Conservation (phyloP, 2,113 vertebrate genomes). For the Poeciliopsis prolifica region DNA sequence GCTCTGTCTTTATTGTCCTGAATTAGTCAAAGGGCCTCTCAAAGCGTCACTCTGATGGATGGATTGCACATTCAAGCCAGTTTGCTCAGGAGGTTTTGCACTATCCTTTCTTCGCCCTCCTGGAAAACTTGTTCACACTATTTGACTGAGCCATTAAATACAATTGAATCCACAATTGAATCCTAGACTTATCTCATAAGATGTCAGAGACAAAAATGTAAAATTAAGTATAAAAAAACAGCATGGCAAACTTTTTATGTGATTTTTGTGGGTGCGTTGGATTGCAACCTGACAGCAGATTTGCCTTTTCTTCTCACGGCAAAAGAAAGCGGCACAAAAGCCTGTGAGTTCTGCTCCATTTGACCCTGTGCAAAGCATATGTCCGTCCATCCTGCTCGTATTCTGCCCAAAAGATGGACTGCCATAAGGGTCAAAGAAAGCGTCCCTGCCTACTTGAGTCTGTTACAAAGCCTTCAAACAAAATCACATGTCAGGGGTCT, state of each 20-base stretch:
- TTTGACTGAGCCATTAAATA: constrained; percentile 72
- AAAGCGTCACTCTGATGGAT: constrained; percentile 66
- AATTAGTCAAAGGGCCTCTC: constrained; percentile 70
- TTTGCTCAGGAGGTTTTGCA: constrained; percentile 33
- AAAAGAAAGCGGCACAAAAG: constrained; percentile 88
- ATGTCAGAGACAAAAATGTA: constrained; percentile 46
- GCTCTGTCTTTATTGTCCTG: constrained; percentile 68
- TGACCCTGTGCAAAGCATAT: constrained; percentile 93
- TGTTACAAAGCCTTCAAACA: constrained; percentile 88
- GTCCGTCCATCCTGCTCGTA: constrained; percentile 87
- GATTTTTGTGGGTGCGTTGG: constrained; percentile 68
- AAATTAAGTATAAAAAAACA: constrained; percentile 12
- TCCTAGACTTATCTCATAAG: constrained; percentile 28
- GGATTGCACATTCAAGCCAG: constrained; percentile 59
- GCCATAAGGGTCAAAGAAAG: constrained; percentile 84
- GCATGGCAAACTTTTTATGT: constrained; percentile 64
- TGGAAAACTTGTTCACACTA: constrained; percentile 67
- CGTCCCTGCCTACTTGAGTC: constrained; percentile 77
- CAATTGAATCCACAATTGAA: constrained; percentile 48
- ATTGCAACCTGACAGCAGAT: constrained; percentile 68
- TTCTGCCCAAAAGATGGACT: constrained; percentile 84
- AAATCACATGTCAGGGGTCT: constrained; percentile 88
- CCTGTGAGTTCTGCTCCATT: constrained; percentile 89
- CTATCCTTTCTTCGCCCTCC: constrained; percentile 28
- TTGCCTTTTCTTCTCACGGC: constrained; percentile 75